A percentile compares a stretch with the other conserved stretches of the same genome.
Conservation (phyloP, 2,797 vertebrate genomes). For the Natrix natrix region DNA sequence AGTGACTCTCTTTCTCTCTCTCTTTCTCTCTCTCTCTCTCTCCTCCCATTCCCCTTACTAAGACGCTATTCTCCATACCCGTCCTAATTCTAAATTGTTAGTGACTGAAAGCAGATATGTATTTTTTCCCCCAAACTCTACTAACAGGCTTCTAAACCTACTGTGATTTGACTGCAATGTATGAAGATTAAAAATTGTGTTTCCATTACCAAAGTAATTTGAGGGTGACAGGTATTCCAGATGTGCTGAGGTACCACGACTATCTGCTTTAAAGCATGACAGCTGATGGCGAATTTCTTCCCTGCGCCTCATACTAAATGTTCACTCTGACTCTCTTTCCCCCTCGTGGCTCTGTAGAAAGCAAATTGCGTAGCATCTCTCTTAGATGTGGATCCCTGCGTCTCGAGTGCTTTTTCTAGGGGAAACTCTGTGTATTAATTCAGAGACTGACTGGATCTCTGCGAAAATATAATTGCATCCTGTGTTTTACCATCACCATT, state of each 20-base stretch:
- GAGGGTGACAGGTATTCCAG: slow-evolving; percentile 20
- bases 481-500: background rate
- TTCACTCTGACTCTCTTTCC: slow-evolving; percentile 27
- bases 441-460: slow-evolving; percentile 1
- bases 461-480: background rate
- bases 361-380: background rate
- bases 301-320: background rate
- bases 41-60: slow-evolving; percentile 50
- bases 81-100: slow-evolving; percentile 67
- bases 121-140: slow-evolving; percentile 1
- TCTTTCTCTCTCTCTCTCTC: slow-evolving; percentile 49
- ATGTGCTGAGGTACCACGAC: slow-evolving; percentile 44
- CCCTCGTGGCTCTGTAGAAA: slow-evolving; percentile 33
- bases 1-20: slow-evolving; percentile 45
- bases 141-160: slow-evolving; percentile 41
- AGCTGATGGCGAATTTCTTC: slow-evolving; percentile 44
- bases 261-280: slow-evolving; percentile 56
- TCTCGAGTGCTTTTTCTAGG: background rate
- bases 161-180: slow-evolving; percentile 52
- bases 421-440: background rate
- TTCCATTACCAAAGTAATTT: slow-evolving; percentile 45
- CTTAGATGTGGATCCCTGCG: background rate
- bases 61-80: slow-evolving; percentile 60
- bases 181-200: slow-evolving; percentile 53
- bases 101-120: slow-evolving; percentile 55